Conservation (phyloP, 2,888 invertebrate species). For the Arge pagana region DNA sequence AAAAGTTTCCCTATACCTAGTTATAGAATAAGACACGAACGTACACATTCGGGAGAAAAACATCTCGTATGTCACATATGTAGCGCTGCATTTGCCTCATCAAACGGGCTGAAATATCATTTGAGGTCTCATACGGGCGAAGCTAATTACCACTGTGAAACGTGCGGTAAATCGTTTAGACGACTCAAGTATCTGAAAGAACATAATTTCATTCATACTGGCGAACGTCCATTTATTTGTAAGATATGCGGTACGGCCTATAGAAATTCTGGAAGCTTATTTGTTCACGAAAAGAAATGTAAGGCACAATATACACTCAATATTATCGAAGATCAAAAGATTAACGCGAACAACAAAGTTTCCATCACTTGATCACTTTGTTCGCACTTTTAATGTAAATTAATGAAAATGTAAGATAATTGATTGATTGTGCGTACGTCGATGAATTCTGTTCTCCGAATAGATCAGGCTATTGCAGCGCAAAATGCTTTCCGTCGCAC, state of each 20-base stretch:
- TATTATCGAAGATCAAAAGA: not conserved
- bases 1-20: conserved; percentile 39
- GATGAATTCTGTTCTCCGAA: too few relatives aligned
- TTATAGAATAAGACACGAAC: conserved; percentile 40
- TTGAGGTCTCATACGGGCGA: conserved; percentile 36
- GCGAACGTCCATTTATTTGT: conserved; percentile 39
- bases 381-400: too few relatives aligned
- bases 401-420: too few relatives aligned
- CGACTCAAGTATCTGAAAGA: conserved; percentile 38
- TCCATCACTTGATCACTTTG: too few relatives aligned
- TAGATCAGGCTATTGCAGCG: too few relatives aligned
- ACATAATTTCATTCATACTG: conserved; percentile 40
- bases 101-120: conserved; percentile 40
- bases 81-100: conserved; percentile 37
- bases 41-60: conserved; percentile 35
- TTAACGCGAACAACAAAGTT: not conserved
- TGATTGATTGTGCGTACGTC: too few relatives aligned
- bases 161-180: conserved; percentile 38
- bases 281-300: conserved; percentile 38
- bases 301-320: conserved; percentile 15
- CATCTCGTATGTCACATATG: conserved; percentile 38
- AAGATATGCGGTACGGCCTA: conserved; percentile 36
- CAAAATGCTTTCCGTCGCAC: too few relatives aligned
- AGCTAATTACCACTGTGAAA: conserved; percentile 36
- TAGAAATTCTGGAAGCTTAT: conserved; percentile 39